Percentiles rank a stretch among this genome's conserved stretches.
Evolutionary conservation across 1,140 invertebrate genomes (phyloP).

Genomic region (Lasioglossum albipes): DNA sequence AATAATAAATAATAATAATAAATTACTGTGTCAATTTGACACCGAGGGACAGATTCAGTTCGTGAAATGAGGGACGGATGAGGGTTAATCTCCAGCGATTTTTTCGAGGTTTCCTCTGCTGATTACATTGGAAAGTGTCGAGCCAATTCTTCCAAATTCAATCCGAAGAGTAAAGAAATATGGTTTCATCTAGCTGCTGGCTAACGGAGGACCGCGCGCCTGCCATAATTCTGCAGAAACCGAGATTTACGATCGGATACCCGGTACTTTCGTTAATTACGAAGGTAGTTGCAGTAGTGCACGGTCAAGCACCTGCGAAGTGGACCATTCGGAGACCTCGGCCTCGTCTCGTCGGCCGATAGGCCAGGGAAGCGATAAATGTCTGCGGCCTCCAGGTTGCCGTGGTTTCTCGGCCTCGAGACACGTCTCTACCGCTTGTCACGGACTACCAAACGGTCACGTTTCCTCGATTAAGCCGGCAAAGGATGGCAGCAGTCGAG

Average conservation of each 20-base stretch:
- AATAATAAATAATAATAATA: too few relatives aligned
- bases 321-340: neutral
- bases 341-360: neutral
- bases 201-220: too few relatives aligned
- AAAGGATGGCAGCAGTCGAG: neutral
- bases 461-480: conserved; percentile 34
- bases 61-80: too few relatives aligned
- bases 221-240: neutral
- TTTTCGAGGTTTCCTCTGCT: too few relatives aligned
- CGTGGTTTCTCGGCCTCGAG: conserved; percentile 11
- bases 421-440: conserved; percentile 16
- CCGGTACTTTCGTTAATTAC: neutral
- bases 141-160: too few relatives aligned
- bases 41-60: too few relatives aligned
- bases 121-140: too few relatives aligned
- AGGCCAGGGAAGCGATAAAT: neutral
- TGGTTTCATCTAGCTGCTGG: too few relatives aligned
- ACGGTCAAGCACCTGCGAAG: neutral
- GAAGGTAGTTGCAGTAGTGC: neutral
- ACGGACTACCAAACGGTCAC: conserved; percentile 25
- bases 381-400: neutral
- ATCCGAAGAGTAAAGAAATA: too few relatives aligned
- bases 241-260: neutral
- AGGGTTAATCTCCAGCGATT: too few relatives aligned
- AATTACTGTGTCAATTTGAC: too few relatives aligned